Percentiles rank a stretch among this genome's conserved stretches.
These are phyloP conservation scores for Aphis gossypii DNA, from an alignment of 1,140 invertebrate genomes.

Conservation along the genomic window DNA sequence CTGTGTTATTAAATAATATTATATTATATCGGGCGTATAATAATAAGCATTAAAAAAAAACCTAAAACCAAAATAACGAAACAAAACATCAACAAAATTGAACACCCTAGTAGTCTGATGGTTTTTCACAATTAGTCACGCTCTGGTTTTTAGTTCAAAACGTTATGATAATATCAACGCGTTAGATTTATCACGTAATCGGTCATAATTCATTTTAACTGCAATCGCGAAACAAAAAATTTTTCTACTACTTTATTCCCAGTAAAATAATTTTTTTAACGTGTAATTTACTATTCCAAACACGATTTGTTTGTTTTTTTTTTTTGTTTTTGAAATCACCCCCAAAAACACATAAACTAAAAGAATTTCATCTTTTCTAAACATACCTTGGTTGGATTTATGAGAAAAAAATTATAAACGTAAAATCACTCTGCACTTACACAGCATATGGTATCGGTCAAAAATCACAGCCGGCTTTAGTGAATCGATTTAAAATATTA, in stretches of 20 bases:
- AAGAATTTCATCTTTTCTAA: background rate
- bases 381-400: background rate
- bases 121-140: constrained; percentile 11
- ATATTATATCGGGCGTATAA: background rate
- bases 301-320: background rate
- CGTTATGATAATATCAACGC: background rate
- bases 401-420: background rate
- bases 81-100: background rate
- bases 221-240: background rate
- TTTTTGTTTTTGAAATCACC: background rate
- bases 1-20: background rate
- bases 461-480: background rate
- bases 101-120: background rate
- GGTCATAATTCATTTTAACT: background rate
- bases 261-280: background rate
- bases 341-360: background rate
- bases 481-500: background rate
- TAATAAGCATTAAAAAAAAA: background rate
- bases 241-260: background rate
- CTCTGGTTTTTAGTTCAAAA: constrained; percentile 30
- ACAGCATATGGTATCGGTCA: background rate
- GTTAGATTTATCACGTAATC: constrained; percentile 25
- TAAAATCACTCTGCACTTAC: background rate
- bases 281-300: background rate
- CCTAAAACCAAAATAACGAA: no score